These are phyloP conservation scores for Engystomops pustulosus DNA, from an alignment of 2,113 vertebrate genomes.

Conservation along the genomic window DNA sequence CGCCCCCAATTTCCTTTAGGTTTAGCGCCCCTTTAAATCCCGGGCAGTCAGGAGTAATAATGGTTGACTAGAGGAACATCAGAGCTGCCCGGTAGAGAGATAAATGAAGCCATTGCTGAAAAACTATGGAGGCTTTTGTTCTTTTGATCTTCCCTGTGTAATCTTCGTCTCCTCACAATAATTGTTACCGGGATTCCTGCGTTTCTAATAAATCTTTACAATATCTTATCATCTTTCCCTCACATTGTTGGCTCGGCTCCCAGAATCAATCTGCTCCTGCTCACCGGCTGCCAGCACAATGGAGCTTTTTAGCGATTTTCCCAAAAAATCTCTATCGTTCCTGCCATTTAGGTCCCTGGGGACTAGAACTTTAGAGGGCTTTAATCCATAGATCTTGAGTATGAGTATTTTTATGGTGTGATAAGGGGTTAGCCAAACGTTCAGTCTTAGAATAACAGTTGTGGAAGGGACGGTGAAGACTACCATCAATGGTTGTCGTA, in stretches of 20 bases:
- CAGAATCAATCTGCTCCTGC: constrained; percentile 36
- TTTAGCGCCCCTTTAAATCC: constrained; percentile 10
- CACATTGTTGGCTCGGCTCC: constrained; percentile 40
- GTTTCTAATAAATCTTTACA: constrained; percentile 44
- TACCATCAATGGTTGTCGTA: neutral
- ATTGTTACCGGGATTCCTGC: constrained; percentile 41
- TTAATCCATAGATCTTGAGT: neutral
- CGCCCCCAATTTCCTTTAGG: too few relatives aligned
- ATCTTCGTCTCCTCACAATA: constrained; percentile 35
- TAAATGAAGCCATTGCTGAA: neutral
- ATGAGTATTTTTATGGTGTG: neutral
- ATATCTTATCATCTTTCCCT: constrained; percentile 36
- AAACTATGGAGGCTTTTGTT: constrained; percentile 17
- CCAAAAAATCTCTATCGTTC: constrained; percentile 7
- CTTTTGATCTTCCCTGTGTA: constrained; percentile 31
- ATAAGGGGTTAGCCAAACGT: neutral
- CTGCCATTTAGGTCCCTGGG: neutral
- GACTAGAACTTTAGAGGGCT: neutral
- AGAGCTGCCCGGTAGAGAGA: neutral
- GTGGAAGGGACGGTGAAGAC: neutral
- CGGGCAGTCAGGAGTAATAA: neutral
- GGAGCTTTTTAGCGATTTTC: constrained; percentile 19
- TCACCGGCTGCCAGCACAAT: neutral
- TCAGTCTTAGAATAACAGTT: neutral
- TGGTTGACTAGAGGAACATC: constrained; percentile 5